Percentiles rank a stretch among this genome's conserved stretches.
Evolutionary conservation across 2,888 invertebrate species (phyloP).

Genomic region (Harpalus rufipes): DNA sequence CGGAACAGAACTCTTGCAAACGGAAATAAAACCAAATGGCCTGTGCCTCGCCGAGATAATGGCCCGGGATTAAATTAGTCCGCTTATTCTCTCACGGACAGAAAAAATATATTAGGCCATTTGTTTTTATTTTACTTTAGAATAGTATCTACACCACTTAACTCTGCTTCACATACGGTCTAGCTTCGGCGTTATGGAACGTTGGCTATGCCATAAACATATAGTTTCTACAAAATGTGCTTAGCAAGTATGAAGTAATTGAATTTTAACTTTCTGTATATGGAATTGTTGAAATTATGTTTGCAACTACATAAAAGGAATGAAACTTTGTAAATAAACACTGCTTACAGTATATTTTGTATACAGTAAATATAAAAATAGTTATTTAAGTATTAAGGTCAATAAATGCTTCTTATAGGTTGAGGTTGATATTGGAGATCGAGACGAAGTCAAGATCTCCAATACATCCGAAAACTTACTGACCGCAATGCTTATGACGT

Average conservation of each 20-base stretch:
- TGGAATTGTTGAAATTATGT: neutral
- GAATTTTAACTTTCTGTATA: conserved; percentile 15
- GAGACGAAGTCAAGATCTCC: too few species aligned
- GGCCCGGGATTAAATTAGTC: conserved; percentile 74
- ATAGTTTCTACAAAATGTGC: neutral
- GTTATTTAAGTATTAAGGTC: too few species aligned
- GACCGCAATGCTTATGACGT: too few species aligned
- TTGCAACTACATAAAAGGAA: neutral
- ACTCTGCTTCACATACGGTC: conserved; percentile 45
- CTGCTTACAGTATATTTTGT: too few species aligned
- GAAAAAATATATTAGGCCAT: conserved; percentile 75
- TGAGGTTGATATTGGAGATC: too few species aligned
- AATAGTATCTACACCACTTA: conserved; percentile 68
- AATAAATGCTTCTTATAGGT: too few species aligned
- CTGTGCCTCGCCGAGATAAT: conserved; percentile 74
- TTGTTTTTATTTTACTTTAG: conserved; percentile 75
- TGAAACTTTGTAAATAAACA: too few species aligned
- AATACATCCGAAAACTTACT: too few species aligned
- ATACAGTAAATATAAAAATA: too few species aligned
- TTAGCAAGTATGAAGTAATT: conserved; percentile 22
- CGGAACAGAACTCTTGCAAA: conserved; percentile 73
- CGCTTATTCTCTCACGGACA: conserved; percentile 72
- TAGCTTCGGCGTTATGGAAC: conserved; percentile 27
- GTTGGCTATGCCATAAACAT: neutral
- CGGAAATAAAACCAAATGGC: conserved; percentile 75